These are phyloP conservation scores for Drosophila colorata DNA, from an alignment of 2,888 invertebrate species.

Conservation along the genomic window DNA sequence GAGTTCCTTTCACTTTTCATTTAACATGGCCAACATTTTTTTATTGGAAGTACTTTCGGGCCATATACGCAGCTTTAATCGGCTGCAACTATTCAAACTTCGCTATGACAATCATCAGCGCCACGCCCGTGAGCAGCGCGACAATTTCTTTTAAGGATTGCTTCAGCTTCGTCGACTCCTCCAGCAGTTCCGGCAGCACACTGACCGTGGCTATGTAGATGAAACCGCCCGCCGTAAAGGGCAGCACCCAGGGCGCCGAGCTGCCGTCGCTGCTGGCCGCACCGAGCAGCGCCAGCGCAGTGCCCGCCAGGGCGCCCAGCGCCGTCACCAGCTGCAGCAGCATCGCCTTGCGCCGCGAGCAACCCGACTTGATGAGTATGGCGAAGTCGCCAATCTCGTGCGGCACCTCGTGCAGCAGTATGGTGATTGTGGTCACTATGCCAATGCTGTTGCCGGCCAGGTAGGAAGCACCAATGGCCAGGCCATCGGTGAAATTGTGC, in stretches of 20 bases:
- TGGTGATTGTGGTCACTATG: constrained; percentile 96
- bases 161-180: constrained; percentile 93
- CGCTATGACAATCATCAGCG: constrained; percentile 98
- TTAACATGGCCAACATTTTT: constrained; percentile 2
- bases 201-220: constrained; percentile 99
- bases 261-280: constrained; percentile 89
- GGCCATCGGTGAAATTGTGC: constrained; percentile 99
- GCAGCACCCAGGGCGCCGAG: constrained; percentile 92
- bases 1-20: background rate
- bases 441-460: constrained; percentile 95
- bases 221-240: constrained; percentile 99
- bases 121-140: constrained; percentile 95
- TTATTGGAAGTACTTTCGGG: constrained; percentile 17
- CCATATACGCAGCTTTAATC: background rate
- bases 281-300: constrained; percentile 94
- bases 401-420: constrained; percentile 98
- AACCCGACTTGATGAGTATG: constrained; percentile 98
- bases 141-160: constrained; percentile 96
- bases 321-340: constrained; percentile 97
- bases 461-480: constrained; percentile 99
- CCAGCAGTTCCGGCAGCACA: constrained; percentile 98
- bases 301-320: constrained; percentile 96
- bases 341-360: constrained; percentile 97
- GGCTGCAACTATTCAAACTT: constrained; percentile 84
- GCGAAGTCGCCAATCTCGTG: constrained; percentile 99